A percentile compares a stretch with the other conserved stretches of the same genome.
These are phyloP conservation scores for Podotricha telesiphe DNA, from an alignment of 2,888 invertebrate species.

Conservation along the genomic window DNA sequence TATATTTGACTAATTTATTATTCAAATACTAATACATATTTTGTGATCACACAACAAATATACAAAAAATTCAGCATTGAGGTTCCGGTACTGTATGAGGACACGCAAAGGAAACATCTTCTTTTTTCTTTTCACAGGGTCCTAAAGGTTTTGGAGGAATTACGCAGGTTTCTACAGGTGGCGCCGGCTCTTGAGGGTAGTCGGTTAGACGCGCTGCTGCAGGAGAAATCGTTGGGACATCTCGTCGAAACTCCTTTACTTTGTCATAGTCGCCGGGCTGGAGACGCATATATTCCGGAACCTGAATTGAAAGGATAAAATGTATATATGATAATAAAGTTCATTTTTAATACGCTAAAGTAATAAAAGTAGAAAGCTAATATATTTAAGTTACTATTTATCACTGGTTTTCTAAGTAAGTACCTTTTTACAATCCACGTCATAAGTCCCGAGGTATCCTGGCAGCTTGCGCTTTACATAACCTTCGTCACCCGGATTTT, in stretches of 20 bases:
- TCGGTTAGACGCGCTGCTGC: constrained; percentile 61
- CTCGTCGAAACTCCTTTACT: constrained; percentile 65
- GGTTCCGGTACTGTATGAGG: constrained; percentile 60
- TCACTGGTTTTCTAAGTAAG: neutral
- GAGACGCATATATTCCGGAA: constrained; percentile 72
- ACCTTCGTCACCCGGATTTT: constrained; percentile 49
- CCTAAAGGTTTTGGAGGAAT: constrained; percentile 54
- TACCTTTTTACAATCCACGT: constrained; percentile 74
- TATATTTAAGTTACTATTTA: too few species aligned
- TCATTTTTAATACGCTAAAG: too few species aligned
- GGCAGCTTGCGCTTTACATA: constrained; percentile 54
- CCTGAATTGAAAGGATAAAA: constrained; percentile 48
- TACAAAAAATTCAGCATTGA: constrained; percentile 66
- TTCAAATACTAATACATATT: neutral
- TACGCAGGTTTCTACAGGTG: constrained; percentile 56
- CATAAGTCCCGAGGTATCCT: constrained; percentile 70
- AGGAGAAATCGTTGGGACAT: constrained; percentile 68
- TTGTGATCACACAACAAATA: constrained; percentile 37
- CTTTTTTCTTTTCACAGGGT: constrained; percentile 60
- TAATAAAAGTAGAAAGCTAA: too few species aligned
- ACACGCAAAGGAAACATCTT: constrained; percentile 74
- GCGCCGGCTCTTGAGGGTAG: constrained; percentile 54
- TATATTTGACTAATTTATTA: neutral
- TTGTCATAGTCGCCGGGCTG: constrained; percentile 66
- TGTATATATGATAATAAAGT: too few species aligned